Conservation (phyloP, 2,797 vertebrate genomes). For the Lutjanus campechanus region DNA sequence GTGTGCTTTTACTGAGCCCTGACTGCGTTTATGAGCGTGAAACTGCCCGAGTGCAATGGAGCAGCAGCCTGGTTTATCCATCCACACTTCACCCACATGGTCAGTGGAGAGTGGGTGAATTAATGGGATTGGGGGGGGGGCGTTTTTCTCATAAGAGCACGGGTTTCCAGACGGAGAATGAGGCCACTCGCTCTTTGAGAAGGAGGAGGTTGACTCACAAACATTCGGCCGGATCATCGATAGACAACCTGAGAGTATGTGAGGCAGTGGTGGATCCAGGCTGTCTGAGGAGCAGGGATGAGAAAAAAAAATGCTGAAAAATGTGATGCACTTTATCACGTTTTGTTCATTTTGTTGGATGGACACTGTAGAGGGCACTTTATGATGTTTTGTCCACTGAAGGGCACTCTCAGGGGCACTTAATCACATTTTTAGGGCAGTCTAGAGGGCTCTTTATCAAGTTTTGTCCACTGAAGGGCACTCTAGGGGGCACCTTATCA, state of each 20-base stretch:
- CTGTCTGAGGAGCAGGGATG: no score
- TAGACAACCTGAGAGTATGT: constrained; percentile 32
- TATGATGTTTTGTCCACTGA: no score
- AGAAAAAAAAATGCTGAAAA: no score
- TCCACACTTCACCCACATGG: constrained; percentile 68
- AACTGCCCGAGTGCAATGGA: constrained; percentile 68
- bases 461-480: no score
- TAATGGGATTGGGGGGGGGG: constrained; percentile 47
- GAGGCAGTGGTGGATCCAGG: background rate
- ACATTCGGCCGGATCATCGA: constrained; percentile 21
- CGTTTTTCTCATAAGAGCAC: constrained; percentile 48
- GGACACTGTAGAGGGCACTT: no score
- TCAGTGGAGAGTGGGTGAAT: constrained; percentile 62
- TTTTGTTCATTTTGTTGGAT: no score
- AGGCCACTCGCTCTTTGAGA: constrained; percentile 55
- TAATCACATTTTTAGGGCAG: no score
- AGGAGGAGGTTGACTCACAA: constrained; percentile 38
- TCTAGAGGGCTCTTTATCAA: no score
- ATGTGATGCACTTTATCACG: no score
- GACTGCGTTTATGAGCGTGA: constrained; percentile 81
- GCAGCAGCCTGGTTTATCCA: constrained; percentile 75
- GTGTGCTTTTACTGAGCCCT: constrained; percentile 74
- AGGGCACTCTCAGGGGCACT: no score
- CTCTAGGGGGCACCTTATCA: no score
- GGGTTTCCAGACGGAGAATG: constrained; percentile 46